Conservation (phyloP, 2,797 vertebrate species). For the Helicolenus hilgendorfi region DNA sequence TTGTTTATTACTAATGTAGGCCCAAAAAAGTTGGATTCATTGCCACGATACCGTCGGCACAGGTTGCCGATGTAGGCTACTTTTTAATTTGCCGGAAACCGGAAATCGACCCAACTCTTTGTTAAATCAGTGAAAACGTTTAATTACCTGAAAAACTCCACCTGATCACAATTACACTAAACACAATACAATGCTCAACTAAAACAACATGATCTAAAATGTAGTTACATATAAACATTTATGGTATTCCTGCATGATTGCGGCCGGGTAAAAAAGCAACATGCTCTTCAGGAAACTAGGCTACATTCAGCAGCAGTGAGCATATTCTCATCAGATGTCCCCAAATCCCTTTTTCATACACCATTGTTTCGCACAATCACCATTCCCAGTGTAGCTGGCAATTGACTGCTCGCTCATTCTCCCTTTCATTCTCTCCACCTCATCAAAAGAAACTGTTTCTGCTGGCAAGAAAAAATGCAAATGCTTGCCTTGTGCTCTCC, state of each 20-base stretch:
- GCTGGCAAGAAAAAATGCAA: conserved; percentile 65
- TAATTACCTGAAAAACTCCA: background rate
- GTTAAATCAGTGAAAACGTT: background rate
- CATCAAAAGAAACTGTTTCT: conserved; percentile 70
- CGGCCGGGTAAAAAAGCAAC: background rate
- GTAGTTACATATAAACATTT: background rate
- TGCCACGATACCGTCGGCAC: background rate
- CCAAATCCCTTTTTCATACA: conserved; percentile 40
- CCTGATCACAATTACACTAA: background rate
- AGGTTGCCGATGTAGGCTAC: background rate
- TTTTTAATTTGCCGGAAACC: background rate
- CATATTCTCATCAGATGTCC: conserved; percentile 56
- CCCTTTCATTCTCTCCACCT: conserved; percentile 58
- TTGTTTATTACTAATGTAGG: background rate
- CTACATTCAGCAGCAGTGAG: conserved; percentile 12
- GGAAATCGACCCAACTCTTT: too few relatives aligned
- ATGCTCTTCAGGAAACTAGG: conserved; percentile 4
- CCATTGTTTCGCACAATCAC: conserved; percentile 65
- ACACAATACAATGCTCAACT: background rate
- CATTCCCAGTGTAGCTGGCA: conserved; percentile 44
- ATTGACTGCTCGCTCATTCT: conserved; percentile 54
- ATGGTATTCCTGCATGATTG: background rate
- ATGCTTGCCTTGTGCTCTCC: conserved; percentile 47
- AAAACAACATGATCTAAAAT: background rate
- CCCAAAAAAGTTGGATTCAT: background rate